These are phyloP conservation scores for Steinernema carpocapsae DNA, from an alignment of 2,888 invertebrate genomes.

Conservation along the genomic window DNA sequence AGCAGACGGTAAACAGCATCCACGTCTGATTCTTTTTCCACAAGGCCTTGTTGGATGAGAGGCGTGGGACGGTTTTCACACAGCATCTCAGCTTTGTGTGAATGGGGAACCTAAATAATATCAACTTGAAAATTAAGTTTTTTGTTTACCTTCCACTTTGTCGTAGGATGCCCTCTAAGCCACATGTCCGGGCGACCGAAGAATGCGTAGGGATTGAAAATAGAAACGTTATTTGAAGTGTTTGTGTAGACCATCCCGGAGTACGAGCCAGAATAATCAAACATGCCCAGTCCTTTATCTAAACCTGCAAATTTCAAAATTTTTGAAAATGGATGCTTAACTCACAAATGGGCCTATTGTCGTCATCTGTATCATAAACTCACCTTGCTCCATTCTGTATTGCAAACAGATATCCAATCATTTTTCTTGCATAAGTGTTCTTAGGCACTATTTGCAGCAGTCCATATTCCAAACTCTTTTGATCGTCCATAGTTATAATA, in stretches of 20 bases:
- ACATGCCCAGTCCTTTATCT: neutral
- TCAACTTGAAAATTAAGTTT: neutral
- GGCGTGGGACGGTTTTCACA: constrained; percentile 43
- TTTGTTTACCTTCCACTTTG: constrained; percentile 39
- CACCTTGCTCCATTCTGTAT: constrained; percentile 42
- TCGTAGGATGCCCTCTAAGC: constrained; percentile 65
- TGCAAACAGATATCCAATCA: constrained; percentile 45
- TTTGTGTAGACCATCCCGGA: neutral
- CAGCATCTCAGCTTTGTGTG: neutral
- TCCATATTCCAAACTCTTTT: constrained; percentile 22
- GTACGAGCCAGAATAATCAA: neutral
- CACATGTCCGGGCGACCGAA: constrained; percentile 65
- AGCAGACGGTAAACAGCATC: constrained; percentile 64
- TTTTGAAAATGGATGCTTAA: too few relatives aligned
- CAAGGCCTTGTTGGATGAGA: constrained; percentile 62
- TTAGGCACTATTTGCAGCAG: constrained; percentile 38
- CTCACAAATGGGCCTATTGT: constrained; percentile 5
- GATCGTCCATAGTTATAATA: neutral
- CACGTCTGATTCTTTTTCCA: constrained; percentile 65
- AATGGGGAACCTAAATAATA: neutral
- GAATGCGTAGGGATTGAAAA: constrained; percentile 42
- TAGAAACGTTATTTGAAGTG: neutral
- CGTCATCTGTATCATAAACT: constrained; percentile 45
- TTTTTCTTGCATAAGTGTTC: constrained; percentile 43
- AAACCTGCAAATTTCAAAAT: neutral